Evolutionary conservation across 1,140 invertebrate genomes (phyloP).

Genomic region (Chironomus striatipennis): DNA sequence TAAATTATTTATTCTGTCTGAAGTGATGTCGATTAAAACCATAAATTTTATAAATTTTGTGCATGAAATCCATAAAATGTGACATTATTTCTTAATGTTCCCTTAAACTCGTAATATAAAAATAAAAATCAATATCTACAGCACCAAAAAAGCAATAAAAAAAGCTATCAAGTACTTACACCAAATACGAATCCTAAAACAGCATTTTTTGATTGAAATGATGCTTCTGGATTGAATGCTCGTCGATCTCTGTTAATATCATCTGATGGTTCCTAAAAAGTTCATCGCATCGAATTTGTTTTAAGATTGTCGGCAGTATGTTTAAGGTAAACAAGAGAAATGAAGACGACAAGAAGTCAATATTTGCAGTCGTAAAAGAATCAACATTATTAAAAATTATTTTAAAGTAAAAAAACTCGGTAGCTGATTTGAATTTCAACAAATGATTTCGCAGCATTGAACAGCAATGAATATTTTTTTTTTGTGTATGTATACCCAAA

Average conservation of each 20-base stretch:
- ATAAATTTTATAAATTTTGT: too few relatives aligned
- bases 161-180: too few relatives aligned
- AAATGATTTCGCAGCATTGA: conserved; percentile 32
- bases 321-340: conserved; percentile 23
- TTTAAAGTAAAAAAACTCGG: not conserved
- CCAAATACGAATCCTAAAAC: conserved; percentile 68
- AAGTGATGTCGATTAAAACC: too few relatives aligned
- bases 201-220: conserved; percentile 63
- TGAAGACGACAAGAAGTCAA: conserved; percentile 26
- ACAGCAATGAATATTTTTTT: not conserved
- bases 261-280: conserved; percentile 35
- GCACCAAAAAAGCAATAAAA: too few relatives aligned
- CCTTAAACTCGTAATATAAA: too few relatives aligned
- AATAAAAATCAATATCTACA: too few relatives aligned
- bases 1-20: too few relatives aligned
- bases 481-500: not conserved
- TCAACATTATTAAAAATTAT: not conserved
- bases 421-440: conserved; percentile 24
- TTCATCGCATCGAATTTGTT: not conserved
- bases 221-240: conserved; percentile 54
- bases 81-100: too few relatives aligned
- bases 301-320: conserved; percentile 25
- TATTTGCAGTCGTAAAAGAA: not conserved
- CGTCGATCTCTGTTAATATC: conserved; percentile 54
- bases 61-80: too few relatives aligned